A percentile compares a stretch with the other conserved stretches of the same genome.
phyloP scores from a whole-genome alignment of 2,797 vertebrate genomes.

The Menidia menidia region DNA sequence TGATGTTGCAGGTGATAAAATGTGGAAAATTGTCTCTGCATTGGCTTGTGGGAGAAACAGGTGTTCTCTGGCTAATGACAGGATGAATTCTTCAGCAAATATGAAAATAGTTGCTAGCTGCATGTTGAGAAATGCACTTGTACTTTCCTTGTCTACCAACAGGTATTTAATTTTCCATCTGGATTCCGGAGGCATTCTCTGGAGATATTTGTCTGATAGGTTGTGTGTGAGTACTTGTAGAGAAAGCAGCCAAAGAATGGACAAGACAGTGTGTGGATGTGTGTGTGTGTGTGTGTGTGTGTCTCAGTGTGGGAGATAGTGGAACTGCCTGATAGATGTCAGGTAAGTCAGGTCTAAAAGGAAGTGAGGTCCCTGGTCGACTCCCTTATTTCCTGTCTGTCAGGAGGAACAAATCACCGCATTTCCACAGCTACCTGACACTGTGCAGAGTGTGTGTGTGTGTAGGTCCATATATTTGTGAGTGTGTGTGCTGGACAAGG shows the following conservation, averaged over 20 bases:
- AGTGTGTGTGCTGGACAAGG: slow-evolving; percentile 19
- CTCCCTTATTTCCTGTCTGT: slow-evolving; percentile 76
- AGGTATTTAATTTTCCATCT: slow-evolving; percentile 39
- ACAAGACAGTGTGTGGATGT: slow-evolving; percentile 1
- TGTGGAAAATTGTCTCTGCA: background rate
- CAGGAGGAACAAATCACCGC: slow-evolving; percentile 68
- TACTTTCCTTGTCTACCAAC: slow-evolving; percentile 22
- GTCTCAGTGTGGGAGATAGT: slow-evolving; percentile 29
- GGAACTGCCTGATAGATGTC: slow-evolving; percentile 59
- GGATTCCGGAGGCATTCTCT: slow-evolving; percentile 15
- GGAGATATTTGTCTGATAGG: slow-evolving; percentile 35
- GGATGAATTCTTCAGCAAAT: background rate
- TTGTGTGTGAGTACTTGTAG: slow-evolving; percentile 24
- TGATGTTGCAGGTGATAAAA: slow-evolving; percentile 3
- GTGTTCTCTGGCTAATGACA: slow-evolving; percentile 1
- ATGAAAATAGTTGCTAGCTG: background rate
- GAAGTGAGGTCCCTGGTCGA: slow-evolving; percentile 68
- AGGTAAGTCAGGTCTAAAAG: slow-evolving; percentile 66
- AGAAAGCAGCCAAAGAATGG: slow-evolving; percentile 7
- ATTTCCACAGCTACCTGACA: slow-evolving; percentile 54
- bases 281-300: slow-evolving; percentile 22
- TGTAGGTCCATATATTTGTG: background rate
- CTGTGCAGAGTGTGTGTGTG: slow-evolving; percentile 15
- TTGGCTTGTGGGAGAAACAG: slow-evolving; percentile 3
- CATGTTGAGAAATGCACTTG: slow-evolving; percentile 6